Conservation (phyloP, 2,888 invertebrate genomes). For the Drosophila mimetica region DNA sequence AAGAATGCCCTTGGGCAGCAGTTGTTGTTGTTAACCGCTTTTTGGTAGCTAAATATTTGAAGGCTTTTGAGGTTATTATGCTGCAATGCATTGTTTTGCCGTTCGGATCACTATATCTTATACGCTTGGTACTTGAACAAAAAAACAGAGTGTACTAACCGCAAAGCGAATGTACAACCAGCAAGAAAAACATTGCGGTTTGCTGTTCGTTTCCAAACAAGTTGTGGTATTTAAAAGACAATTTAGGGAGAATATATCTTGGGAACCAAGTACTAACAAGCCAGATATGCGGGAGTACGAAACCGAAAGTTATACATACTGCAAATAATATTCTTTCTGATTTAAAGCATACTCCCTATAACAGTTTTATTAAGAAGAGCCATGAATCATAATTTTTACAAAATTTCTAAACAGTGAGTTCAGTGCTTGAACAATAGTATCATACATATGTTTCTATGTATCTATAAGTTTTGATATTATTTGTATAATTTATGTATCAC, state of each 20-base stretch:
- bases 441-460: too few species aligned
- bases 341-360: too few species aligned
- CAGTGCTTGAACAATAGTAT: neutral
- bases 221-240: constrained; percentile 11
- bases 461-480: neutral
- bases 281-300: neutral
- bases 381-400: neutral
- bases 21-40: constrained; percentile 10
- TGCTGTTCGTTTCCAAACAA: constrained; percentile 18
- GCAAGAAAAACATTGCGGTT: constrained; percentile 11
- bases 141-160: constrained; percentile 13
- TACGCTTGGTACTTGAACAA: constrained; percentile 1
- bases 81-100: constrained; percentile 31
- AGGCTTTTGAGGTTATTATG: constrained; percentile 46
- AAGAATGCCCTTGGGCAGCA: constrained; percentile 30
- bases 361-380: neutral
- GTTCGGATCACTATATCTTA: constrained; percentile 7
- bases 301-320: neutral
- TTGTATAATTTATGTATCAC: neutral
- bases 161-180: constrained; percentile 12
- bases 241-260: neutral
- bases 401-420: neutral
- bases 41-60: constrained; percentile 46
- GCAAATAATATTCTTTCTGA: neutral
- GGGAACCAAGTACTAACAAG: neutral